Evolutionary conservation across 1,140 invertebrate species (phyloP).

Genomic region (Zaprionus gabonicus): DNA sequence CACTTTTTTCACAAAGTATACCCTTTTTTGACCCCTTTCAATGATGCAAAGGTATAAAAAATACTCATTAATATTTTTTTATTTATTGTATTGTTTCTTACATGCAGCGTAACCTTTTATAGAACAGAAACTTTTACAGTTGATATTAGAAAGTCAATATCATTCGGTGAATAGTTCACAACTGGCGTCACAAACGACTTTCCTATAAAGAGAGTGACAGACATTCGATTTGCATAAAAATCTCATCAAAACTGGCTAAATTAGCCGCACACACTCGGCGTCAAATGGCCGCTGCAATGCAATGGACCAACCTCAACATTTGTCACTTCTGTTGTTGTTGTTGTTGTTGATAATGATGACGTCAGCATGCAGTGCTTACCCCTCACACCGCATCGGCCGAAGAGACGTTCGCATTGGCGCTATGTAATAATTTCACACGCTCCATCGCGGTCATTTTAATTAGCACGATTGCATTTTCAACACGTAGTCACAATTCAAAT

Average conservation of each 20-base stretch:
- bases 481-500: constrained; percentile 72
- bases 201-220: background rate
- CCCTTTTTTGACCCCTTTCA: too few species aligned
- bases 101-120: background rate
- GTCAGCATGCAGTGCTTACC: background rate
- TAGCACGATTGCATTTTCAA: constrained; percentile 79
- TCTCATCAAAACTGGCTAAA: constrained; percentile 2
- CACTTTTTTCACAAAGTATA: too few species aligned
- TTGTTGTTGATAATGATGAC: background rate
- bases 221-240: constrained; percentile 17
- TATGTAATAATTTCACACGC: constrained; percentile 75
- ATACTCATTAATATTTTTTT: too few species aligned
- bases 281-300: background rate
- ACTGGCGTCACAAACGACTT: background rate
- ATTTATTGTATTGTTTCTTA: too few species aligned
- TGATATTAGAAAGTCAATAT: background rate
- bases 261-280: constrained; percentile 12
- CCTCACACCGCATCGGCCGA: background rate
- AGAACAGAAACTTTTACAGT: background rate
- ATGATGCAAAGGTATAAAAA: too few species aligned
- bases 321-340: background rate
- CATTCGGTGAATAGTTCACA: background rate
- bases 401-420: constrained; percentile 25
- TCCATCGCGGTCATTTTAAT: constrained; percentile 78
- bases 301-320: constrained; percentile 25